Percentiles rank a stretch among this genome's conserved stretches.
Conservation (phyloP, 2,888 invertebrate species). For the Odontothrips loti region DNA sequence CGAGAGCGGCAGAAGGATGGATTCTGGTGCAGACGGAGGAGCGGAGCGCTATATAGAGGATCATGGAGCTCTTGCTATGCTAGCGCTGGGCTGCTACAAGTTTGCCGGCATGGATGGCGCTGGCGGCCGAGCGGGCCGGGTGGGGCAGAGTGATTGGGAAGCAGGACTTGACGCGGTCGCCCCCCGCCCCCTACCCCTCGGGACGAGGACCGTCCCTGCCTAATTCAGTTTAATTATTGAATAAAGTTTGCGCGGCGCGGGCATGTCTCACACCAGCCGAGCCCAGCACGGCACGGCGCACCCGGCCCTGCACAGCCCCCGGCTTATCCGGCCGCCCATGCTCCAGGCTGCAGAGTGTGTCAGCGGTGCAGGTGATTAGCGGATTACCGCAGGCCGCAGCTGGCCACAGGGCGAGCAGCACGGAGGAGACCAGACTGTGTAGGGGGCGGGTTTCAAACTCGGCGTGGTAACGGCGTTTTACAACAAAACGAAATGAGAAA, state of each 20-base stretch:
- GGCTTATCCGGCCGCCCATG: too few relatives aligned
- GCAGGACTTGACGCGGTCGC: background rate
- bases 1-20: background rate
- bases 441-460: too few relatives aligned
- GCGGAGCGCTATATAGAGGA: background rate
- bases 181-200: too few relatives aligned
- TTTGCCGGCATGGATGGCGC: background rate
- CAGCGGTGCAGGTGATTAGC: too few relatives aligned
- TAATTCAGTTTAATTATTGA: conserved; percentile 25
- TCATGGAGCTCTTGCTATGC: background rate
- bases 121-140: background rate
- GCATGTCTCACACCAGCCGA: background rate
- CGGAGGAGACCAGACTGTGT: too few relatives aligned
- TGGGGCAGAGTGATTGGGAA: background rate
- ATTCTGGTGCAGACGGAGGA: background rate
- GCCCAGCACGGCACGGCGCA: too few relatives aligned
- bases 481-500: too few relatives aligned
- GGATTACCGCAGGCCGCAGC: too few relatives aligned
- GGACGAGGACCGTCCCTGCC: background rate
- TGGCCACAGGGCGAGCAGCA: too few relatives aligned
- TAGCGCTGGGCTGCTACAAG: background rate
- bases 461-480: too few relatives aligned
- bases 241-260: conserved; percentile 14
- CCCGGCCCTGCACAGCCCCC: too few relatives aligned
- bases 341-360: too few relatives aligned